Base-by-base conservation (phyloP, 2,113 vertebrate species). In the Melospiza melodia region DNA sequence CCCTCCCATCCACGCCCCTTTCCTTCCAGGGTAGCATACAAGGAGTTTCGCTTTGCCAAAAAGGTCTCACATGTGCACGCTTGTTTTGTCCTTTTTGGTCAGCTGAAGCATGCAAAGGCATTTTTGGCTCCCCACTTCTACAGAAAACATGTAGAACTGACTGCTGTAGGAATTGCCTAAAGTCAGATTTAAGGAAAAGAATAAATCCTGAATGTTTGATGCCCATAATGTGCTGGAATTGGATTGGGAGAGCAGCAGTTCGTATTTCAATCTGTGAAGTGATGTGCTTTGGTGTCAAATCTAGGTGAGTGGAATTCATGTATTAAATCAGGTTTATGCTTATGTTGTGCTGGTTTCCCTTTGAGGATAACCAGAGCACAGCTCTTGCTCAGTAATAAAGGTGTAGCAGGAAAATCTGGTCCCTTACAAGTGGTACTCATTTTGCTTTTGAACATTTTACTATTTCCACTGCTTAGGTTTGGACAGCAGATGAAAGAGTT, bases 381-480 rank as follows among this genome's bases (percentile, higher is more conserved):
- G 43, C 35, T 81, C 51, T 77, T 48, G 33, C 58, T 72, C 44
- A 52, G 0, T 81, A 57, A 78, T 24, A 61, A 75, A 30, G 19
- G 37, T 30, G 28, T 11, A 72, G 52, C 48, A 69, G 63, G 62
- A 87, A 23, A 85, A 66, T 31, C 48, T 49, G 31, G n/a, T 80
- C 55, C 33, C n/a, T 93, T 84, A 41, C 33, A 61, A 63, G 48
- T 63, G 18, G 6, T 19, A 48, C 44, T 84, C 39, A 17, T 79
- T 92, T 80, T 78, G 39, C 35, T 92, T 90, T 81, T 80, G 33
- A 48, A 20, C 35, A 37, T 81, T 73, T 92, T 86, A 57, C 27
- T 6, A 6, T 93, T 93, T 83, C 65, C 58, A 6, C 51, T 71
- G 81, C 67, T 83, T 73, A 69, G 75, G 76, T 44, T 30, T 43